Evolutionary conservation across 2,113 vertebrate species (phyloP), one percentile per base, ranked within the genome.

Genomic region (Lipotes vexillifer): DNA sequence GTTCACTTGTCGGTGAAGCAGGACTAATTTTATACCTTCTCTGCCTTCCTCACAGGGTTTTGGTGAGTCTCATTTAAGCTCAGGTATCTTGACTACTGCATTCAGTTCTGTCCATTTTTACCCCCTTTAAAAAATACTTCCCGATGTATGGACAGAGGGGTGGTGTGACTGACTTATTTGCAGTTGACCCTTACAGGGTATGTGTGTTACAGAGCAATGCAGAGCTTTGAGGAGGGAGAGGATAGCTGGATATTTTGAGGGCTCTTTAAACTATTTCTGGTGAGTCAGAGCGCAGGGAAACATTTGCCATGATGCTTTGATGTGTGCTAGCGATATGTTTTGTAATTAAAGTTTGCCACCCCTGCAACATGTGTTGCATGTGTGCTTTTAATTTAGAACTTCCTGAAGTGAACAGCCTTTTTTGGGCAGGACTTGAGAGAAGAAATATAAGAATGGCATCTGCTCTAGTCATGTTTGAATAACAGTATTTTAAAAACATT

Each of bases 401-500:
- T 88, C 78, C 92, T 96, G 86, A 81, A 41, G n/a, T 80, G 82
- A 78, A 49, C 86, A 89, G 57, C 38, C 15, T 84, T 94, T 81
- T 90, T n/a, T 7, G 49, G 49, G 9, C n/a, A 93, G 55, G 68
- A 66, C 63, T 92, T 92, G 38, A 93, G 83, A 88, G 92, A 97
- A 96, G 57, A n/a, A 29, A 6, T 74, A 27, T 21, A 96, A 95
- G 33, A 94, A 74, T 89, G 92, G 1, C 33, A 8, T 83, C 85
- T 95, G 52, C 38, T 93, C 2, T 91, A 94, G 92, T 75, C 83
- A 86, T 52, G 71, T 95, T 93, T 95, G 82, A 95, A 78, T 85
- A 96, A 78, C 33, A 75, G 57, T 88, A 59, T 94, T 88, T 96
- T 96, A 89, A 83, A 93, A 94, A 94, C 49, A 74, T 63, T 52